These are phyloP conservation scores for Chloroclystis v-ata DNA, from an alignment of 2,888 invertebrate species.

Conservation along the genomic window DNA sequence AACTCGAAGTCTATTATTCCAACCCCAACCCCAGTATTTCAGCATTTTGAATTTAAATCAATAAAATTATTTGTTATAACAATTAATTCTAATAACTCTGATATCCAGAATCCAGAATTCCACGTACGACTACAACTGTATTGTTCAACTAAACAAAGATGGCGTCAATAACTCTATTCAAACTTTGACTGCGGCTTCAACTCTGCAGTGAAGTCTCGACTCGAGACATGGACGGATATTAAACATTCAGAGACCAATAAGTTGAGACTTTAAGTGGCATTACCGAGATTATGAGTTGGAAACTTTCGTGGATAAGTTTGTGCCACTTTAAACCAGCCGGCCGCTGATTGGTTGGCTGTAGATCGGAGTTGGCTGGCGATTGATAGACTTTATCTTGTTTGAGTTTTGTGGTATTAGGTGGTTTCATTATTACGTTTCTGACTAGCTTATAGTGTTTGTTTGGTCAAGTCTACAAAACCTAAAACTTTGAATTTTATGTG, in stretches of 20 bases:
- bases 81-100: too few relatives aligned
- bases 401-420: background rate
- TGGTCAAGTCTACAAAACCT: too few relatives aligned
- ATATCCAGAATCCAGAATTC: too few relatives aligned
- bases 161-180: background rate
- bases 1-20: too few relatives aligned
- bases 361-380: background rate
- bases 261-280: constrained; percentile 20
- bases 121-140: too few relatives aligned
- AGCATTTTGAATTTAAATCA: too few relatives aligned
- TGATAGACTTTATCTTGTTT: background rate
- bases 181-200: constrained; percentile 11
- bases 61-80: too few relatives aligned
- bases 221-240: constrained; percentile 20
- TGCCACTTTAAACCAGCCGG: constrained; percentile 10
- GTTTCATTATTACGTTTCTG: too few relatives aligned
- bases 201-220: constrained; percentile 10
- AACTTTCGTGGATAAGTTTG: constrained; percentile 15
- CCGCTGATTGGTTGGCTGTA: background rate
- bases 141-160: too few relatives aligned
- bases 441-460: too few relatives aligned
- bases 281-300: constrained; percentile 15
- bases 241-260: constrained; percentile 24
- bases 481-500: too few relatives aligned
- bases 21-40: too few relatives aligned